phyloP scores from a whole-genome alignment of 2,113 vertebrate genomes.

The Passer montanus region DNA sequence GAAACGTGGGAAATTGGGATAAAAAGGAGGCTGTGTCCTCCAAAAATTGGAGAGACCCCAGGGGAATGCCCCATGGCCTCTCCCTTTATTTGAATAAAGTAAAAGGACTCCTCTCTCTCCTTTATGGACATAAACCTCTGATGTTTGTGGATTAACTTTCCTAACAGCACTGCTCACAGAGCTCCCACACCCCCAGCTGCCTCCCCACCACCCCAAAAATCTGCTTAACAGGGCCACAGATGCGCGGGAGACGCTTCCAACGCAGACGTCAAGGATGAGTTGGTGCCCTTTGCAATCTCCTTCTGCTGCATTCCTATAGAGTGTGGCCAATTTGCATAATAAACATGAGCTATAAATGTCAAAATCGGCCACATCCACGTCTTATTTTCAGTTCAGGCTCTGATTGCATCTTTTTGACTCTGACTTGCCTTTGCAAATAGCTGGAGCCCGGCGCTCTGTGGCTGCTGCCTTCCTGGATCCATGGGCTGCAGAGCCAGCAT shows the following conservation, averaged over 20 bases:
- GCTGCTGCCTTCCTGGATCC: not conserved
- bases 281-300: not conserved
- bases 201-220: not conserved
- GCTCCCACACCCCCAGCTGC: accelerated
- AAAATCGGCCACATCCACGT: not conserved
- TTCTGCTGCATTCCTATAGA: not conserved
- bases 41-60: no score
- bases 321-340: constrained; percentile 24
- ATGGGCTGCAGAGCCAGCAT: not conserved
- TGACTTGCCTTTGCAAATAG: not conserved
- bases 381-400: constrained; percentile 8
- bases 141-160: no score
- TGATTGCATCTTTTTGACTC: not conserved
- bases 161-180: accelerated
- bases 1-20: no score
- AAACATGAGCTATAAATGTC: not conserved
- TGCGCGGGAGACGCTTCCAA: accelerated
- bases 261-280: not conserved
- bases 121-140: no score
- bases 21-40: no score
- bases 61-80: no score
- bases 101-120: no score
- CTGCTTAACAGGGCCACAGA: not conserved
- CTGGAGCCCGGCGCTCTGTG: not conserved
- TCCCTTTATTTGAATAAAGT: no score